phyloP scores from a whole-genome alignment of 1,140 invertebrate genomes.

The Himalopsyche phryganea region DNA sequence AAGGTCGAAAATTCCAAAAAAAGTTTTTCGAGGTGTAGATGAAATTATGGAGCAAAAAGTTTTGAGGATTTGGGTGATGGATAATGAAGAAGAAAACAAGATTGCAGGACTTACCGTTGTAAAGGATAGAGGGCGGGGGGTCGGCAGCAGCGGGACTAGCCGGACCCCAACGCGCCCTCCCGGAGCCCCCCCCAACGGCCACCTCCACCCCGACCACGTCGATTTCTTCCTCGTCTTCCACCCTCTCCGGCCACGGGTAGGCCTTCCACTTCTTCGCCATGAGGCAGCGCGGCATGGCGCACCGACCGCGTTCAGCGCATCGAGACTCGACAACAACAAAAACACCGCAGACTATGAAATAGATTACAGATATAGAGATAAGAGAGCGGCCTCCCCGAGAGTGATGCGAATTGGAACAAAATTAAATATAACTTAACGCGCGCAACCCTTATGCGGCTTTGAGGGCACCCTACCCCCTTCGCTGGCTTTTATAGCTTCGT shows the following conservation, averaged over 20 bases:
- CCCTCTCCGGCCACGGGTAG: constrained; percentile 72
- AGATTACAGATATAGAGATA: constrained; percentile 45
- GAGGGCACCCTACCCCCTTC: constrained; percentile 41
- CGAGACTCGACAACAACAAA: constrained; percentile 30
- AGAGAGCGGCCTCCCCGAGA: constrained; percentile 43
- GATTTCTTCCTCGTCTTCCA: constrained; percentile 76
- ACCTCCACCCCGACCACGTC: constrained; percentile 67
- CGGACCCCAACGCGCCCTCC: constrained; percentile 48
- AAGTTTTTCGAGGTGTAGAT: too few species aligned
- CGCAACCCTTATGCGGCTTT: constrained; percentile 55
- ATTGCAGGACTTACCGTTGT: constrained; percentile 43
- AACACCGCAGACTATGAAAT: constrained; percentile 15
- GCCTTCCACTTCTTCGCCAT: constrained; percentile 91
- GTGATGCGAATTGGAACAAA: constrained; percentile 44
- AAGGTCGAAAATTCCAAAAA: too few species aligned
- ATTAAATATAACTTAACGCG: constrained; percentile 39
- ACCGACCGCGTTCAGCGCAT: constrained; percentile 47
- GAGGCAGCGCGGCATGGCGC: constrained; percentile 77
- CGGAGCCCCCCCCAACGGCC: constrained; percentile 41
- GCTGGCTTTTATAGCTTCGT: constrained; percentile 43
- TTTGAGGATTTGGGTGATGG: too few species aligned
- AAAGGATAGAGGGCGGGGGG: constrained; percentile 50
- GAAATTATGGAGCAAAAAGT: too few species aligned
- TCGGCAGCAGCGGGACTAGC: constrained; percentile 51
- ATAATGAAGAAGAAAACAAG: too few species aligned